These are phyloP conservation scores for Myxocyprinus asiaticus DNA, from an alignment of 2,113 vertebrate genomes.

Conservation along the genomic window DNA sequence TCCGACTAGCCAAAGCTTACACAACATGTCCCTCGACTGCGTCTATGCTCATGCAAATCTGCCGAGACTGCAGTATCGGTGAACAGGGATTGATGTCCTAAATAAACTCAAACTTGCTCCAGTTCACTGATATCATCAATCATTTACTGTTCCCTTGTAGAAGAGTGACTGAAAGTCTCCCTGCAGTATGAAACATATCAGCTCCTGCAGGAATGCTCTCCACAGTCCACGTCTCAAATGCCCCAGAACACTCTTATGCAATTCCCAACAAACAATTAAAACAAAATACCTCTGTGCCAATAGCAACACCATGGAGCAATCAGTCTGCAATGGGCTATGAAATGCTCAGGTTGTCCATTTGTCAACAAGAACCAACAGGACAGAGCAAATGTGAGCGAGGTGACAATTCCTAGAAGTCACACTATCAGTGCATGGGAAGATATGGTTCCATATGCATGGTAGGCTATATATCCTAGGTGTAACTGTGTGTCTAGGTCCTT, in stretches of 20 bases:
- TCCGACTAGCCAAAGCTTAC: neutral
- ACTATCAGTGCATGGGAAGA: neutral
- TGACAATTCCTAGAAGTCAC: neutral
- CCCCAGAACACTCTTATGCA: neutral
- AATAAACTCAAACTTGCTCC: neutral
- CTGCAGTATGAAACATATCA: neutral
- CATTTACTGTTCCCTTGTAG: slow-evolving; percentile 29
- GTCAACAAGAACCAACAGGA: neutral
- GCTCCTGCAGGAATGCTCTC: neutral
- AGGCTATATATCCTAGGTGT: neutral
- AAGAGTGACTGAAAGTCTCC: neutral
- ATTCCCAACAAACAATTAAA: neutral
- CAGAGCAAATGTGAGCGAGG: neutral
- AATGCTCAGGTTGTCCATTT: neutral
- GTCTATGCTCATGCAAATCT: neutral
- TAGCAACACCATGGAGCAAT: neutral
- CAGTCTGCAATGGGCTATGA: neutral
- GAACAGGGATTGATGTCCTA: neutral
- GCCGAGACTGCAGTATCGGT: neutral
- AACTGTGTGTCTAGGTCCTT: neutral
- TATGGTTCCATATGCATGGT: neutral
- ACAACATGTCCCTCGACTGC: neutral
- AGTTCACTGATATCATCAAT: slow-evolving; percentile 12
- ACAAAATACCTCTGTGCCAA: neutral
- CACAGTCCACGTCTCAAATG: neutral